A percentile compares a stretch with the other conserved stretches of the same genome.
Evolutionary conservation across 1,140 invertebrate genomes (phyloP).

Genomic region (Pseudachorutes palmiensis): DNA sequence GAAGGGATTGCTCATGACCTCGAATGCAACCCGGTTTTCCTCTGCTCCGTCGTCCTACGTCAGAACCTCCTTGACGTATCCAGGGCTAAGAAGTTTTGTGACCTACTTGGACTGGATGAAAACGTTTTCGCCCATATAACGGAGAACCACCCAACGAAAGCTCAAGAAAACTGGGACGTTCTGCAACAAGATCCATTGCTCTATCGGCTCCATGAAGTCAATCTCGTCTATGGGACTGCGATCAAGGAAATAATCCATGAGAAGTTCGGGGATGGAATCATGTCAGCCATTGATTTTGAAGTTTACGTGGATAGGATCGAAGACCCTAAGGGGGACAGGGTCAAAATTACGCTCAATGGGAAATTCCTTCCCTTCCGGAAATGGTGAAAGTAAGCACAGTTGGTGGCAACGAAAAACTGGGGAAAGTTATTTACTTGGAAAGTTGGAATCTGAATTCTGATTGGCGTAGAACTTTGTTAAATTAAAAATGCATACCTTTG

Average conservation of each 20-base stretch:
- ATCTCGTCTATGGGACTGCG: slow-evolving; percentile 41
- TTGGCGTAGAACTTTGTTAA: too few relatives aligned
- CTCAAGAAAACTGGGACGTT: slow-evolving; percentile 10
- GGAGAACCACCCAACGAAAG: slow-evolving; percentile 28
- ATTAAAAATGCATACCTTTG: too few relatives aligned
- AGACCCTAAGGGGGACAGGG: slow-evolving; percentile 40
- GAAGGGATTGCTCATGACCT: slow-evolving; percentile 38
- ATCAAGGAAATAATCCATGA: slow-evolving; percentile 43
- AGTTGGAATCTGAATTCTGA: too few relatives aligned
- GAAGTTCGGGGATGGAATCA: slow-evolving; percentile 44
- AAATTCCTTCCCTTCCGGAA: slow-evolving; percentile 42
- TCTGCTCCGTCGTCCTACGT: slow-evolving; percentile 41
- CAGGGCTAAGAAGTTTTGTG: slow-evolving; percentile 19
- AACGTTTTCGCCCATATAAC: neutral
- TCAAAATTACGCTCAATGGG: slow-evolving; percentile 40
- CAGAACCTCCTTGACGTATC: slow-evolving; percentile 35
- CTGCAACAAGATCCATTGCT: slow-evolving; percentile 41
- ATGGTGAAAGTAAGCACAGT: slow-evolving; percentile 40
- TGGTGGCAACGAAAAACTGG: too few relatives aligned
- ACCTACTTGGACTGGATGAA: slow-evolving; percentile 16
- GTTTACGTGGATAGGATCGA: slow-evolving; percentile 39
- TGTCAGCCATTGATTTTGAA: slow-evolving; percentile 43
- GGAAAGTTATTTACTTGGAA: too few relatives aligned
- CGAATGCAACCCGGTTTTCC: slow-evolving; percentile 39
- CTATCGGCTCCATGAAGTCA: slow-evolving; percentile 40